Conservation (phyloP, 2,888 invertebrate species). For the Ophraella communa region DNA sequence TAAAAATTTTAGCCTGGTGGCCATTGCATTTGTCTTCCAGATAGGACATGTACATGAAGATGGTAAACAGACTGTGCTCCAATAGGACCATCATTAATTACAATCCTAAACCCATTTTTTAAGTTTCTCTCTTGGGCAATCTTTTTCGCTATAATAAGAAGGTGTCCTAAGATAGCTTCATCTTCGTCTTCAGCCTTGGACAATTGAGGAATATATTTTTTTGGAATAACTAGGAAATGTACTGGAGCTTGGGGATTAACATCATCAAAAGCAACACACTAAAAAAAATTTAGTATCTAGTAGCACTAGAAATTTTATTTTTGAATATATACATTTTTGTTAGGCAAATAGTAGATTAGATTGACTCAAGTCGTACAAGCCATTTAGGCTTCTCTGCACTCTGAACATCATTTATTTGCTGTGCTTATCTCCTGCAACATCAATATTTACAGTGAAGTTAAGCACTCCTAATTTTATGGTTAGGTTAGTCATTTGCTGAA, state of each 20-base stretch:
- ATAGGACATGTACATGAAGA: constrained; percentile 91
- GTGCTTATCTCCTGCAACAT: no score
- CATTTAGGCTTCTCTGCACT: no score
- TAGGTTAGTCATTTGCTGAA: no score
- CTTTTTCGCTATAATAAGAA: constrained; percentile 81
- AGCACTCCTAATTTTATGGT: no score
- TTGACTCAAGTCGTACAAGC: no score
- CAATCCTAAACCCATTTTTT: constrained; percentile 83
- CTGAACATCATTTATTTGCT: no score
- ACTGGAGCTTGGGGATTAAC: constrained; percentile 91
- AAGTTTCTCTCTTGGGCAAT: constrained; percentile 79
- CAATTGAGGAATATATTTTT: constrained; percentile 84
- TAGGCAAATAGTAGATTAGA: no score
- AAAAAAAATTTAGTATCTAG: constrained; percentile 58
- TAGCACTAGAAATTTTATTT: no score
- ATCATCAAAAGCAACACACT: constrained; percentile 96
- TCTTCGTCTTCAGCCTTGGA: constrained; percentile 80
- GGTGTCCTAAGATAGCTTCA: constrained; percentile 76
- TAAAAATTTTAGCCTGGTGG: constrained; percentile 86
- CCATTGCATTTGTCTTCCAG: constrained; percentile 93
- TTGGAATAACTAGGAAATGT: constrained; percentile 94
- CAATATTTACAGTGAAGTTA: no score
- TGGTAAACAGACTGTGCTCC: constrained; percentile 96
- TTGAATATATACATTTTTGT: no score
- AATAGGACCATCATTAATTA: constrained; percentile 90